These are phyloP conservation scores for Myripristis murdjan DNA, from an alignment of 2,797 vertebrate genomes.

Conservation along the genomic window DNA sequence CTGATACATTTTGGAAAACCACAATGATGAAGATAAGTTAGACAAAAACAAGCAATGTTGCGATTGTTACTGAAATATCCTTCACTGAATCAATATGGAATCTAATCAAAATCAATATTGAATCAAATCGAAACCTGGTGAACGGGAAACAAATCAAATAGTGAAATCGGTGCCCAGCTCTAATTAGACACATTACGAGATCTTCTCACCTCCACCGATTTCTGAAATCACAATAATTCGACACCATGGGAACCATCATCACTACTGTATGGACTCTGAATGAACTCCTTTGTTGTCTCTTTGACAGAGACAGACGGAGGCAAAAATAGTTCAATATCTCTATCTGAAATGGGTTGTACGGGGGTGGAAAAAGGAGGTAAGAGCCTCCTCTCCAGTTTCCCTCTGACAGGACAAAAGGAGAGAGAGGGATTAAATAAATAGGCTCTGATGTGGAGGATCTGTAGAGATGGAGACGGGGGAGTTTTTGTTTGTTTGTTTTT, in stretches of 20 bases:
- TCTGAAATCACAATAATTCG: slow-evolving; percentile 17
- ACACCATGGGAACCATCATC: not conserved
- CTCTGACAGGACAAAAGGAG: slow-evolving; percentile 63
- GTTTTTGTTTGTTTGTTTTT: slow-evolving; percentile 26
- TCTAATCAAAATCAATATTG: too few relatives aligned
- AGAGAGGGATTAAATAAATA: slow-evolving; percentile 65
- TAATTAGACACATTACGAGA: slow-evolving; percentile 53
- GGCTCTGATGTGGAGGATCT: slow-evolving; percentile 53
- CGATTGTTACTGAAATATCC: too few relatives aligned
- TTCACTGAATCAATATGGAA: too few relatives aligned
- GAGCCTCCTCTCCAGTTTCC: slow-evolving; percentile 63
- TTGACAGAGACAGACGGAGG: slow-evolving; percentile 23
- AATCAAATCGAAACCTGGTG: slow-evolving; percentile 19
- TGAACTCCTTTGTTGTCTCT: slow-evolving; percentile 32
- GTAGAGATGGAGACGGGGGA: slow-evolving; percentile 64
- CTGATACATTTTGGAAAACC: too few relatives aligned
- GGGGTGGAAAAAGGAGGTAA: slow-evolving; percentile 57
- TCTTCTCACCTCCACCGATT: slow-evolving; percentile 49
- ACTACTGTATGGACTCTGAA: slow-evolving; percentile 22
- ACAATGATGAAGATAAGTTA: too few relatives aligned
- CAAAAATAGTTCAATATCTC: slow-evolving; percentile 29
- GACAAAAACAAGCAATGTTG: too few relatives aligned
- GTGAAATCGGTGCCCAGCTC: too few relatives aligned
- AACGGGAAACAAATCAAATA: slow-evolving; percentile 44
- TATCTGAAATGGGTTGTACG: slow-evolving; percentile 54